Base-by-base conservation (phyloP, 2,888 invertebrate species). In the Drosophila melanosoma region DNA sequence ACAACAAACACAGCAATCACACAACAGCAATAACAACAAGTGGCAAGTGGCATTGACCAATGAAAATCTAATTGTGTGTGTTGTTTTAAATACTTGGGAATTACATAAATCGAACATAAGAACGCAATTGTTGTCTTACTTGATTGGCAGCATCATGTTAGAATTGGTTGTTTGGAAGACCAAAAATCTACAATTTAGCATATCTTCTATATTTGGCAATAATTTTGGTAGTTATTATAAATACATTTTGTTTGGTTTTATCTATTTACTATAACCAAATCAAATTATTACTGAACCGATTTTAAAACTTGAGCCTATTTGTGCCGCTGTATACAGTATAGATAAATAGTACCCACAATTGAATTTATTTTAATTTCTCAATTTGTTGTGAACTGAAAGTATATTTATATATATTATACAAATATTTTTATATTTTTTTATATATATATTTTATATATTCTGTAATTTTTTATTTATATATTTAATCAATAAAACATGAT, bases 21-120 rank as follows among this genome's bases (percentile, higher is more conserved):
- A 61, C 59, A 60, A 40, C 57, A 53, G 69, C 35, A 59, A 38
- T 4, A 48, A 57, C 57, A 57, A 54, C 63, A 54, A 76, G 51
- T 74, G 75, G 42, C 42, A 60, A 73, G 57, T 60, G 72, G 75
- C 73, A 78, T 75, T 79, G 74, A 48, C 56, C 29, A 69, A 69
- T 51, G n/a, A 40, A 62, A 56, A 56, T 52, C 29, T 42, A 51
- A 12, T n/a, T 33, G 26, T 32, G 23, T 29, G 17, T 29, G 51
- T 42, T 29, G 12, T 61, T 54, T 60, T 45, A 71, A 66, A 57
- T 40, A 67, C 51, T 64, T 61, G 23, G 57, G 35, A 54, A 59
- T 69, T 61, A 58, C 49, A 80, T 69, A 53, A 76, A 65, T 58
- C 58, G 52, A 54, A 40, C 53, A 76, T 52, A 61, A 75, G 58